A percentile compares a stretch with the other conserved stretches of the same genome.
These are phyloP conservation scores for Gallirallus australis DNA, from an alignment of 2,797 vertebrate genomes.

Conservation along the genomic window DNA sequence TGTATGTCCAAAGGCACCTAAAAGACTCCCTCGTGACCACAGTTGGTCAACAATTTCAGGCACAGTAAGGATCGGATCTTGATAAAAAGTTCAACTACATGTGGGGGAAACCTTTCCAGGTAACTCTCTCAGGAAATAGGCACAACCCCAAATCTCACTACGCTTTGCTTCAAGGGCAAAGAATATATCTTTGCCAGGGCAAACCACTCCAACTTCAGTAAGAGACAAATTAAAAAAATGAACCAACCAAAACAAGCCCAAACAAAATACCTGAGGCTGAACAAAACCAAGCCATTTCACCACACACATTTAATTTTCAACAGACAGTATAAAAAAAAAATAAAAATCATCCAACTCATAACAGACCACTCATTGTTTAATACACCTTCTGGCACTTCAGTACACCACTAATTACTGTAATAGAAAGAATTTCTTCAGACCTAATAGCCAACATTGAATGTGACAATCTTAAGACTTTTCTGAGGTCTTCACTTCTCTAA, in stretches of 20 bases:
- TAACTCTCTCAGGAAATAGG: background rate
- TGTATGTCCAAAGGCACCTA: background rate
- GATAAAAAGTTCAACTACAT: background rate
- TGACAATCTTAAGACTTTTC: background rate
- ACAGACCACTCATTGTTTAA: background rate
- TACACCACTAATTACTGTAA: background rate
- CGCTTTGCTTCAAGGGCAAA: background rate
- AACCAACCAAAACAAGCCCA: background rate
- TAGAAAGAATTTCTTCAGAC: background rate
- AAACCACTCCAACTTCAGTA: background rate
- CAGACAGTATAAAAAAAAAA: background rate
- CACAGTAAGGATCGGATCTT: background rate
- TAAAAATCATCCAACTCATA: background rate
- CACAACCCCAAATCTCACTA: background rate
- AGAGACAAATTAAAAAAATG: background rate
- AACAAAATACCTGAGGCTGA: background rate
- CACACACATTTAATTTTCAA: background rate
- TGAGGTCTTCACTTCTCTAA: background rate
- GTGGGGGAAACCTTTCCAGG: background rate
- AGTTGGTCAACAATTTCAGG: background rate
- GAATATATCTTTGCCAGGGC: background rate
- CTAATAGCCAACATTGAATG: background rate
- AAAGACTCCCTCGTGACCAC: background rate
- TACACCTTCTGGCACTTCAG: background rate
- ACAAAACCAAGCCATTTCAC: background rate